Evolutionary conservation across 2,888 invertebrate genomes (phyloP).

Genomic region (Salpingus planirostris): DNA sequence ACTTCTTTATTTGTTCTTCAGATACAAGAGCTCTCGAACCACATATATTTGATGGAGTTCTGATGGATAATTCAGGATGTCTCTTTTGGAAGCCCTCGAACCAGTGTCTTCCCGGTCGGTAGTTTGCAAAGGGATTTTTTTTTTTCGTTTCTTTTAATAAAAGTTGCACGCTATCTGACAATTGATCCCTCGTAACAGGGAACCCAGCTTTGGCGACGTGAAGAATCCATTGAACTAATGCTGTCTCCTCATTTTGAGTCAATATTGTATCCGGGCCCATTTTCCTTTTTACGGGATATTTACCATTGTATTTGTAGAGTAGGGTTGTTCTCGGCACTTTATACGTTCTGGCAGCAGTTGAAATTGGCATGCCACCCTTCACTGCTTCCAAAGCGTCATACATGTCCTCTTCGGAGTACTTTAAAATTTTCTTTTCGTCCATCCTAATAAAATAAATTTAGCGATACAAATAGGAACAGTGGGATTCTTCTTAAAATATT

Average conservation of each 20-base stretch:
- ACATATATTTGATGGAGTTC: no score
- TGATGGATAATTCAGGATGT: no score
- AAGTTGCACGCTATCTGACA: constrained; percentile 25
- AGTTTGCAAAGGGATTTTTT: no score
- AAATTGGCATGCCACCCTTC: constrained; percentile 9
- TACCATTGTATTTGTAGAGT: constrained; percentile 13
- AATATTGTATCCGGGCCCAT: constrained; percentile 8
- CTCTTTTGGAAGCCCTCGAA: no score
- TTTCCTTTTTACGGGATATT: constrained; percentile 3
- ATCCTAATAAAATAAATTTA: no score
- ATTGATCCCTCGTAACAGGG: constrained; percentile 26
- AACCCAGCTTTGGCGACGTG: constrained; percentile 24
- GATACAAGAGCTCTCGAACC: constrained; percentile 6
- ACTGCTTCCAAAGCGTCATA: constrained; percentile 16
- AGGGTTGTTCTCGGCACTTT: no score
- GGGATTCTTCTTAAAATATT: no score
- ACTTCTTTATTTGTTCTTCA: constrained; percentile 8
- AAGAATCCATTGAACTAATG: constrained; percentile 20
- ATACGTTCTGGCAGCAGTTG: constrained; percentile 16
- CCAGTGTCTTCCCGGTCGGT: no score
- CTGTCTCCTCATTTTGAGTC: constrained; percentile 5
- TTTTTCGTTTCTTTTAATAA: constrained; percentile 17
- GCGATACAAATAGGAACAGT: no score
- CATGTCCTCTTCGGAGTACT: no score
- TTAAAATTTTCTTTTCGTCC: no score